These are phyloP conservation scores for Chelonoidis abingdonii DNA, from an alignment of 2,113 vertebrate species.

Conservation along the genomic window DNA sequence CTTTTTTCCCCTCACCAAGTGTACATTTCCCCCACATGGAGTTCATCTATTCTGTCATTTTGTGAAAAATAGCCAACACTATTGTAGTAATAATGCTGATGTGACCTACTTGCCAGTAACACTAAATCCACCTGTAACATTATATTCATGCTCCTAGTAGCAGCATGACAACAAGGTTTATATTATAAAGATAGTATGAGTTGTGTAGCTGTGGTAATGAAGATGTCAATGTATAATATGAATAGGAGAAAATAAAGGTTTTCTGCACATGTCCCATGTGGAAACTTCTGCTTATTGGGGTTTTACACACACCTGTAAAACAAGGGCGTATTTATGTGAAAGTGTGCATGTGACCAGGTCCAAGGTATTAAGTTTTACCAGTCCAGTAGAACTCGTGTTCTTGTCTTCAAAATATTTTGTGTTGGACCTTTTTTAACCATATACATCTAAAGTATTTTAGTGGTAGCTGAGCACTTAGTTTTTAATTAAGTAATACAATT, in stretches of 20 bases:
- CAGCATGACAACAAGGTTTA: conserved; percentile 28
- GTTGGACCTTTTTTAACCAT: conserved; percentile 32
- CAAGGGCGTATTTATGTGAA: not conserved
- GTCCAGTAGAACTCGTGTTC: conserved; percentile 53
- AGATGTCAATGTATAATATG: not conserved
- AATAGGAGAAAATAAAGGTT: not conserved
- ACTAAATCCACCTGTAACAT: conserved; percentile 43
- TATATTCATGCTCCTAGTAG: conserved; percentile 11
- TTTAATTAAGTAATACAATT: not conserved
- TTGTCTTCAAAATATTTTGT: not conserved
- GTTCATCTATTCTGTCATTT: not conserved
- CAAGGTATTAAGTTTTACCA: conserved; percentile 66
- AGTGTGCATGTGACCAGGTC: not conserved
- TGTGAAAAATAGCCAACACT: conserved; percentile 30
- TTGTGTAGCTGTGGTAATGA: conserved; percentile 25
- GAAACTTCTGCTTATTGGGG: not conserved
- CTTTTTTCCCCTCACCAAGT: not conserved
- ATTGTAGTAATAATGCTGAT: conserved; percentile 9
- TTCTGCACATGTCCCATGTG: conserved; percentile 11
- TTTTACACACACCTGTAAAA: not conserved
- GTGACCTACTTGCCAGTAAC: conserved; percentile 50
- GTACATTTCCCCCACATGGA: not conserved
- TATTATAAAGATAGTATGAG: not conserved
- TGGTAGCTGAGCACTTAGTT: conserved; percentile 40
- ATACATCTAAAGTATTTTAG: conserved; percentile 3